Conservation (phyloP, 2,113 vertebrate genomes). For the Mugil cephalus region DNA sequence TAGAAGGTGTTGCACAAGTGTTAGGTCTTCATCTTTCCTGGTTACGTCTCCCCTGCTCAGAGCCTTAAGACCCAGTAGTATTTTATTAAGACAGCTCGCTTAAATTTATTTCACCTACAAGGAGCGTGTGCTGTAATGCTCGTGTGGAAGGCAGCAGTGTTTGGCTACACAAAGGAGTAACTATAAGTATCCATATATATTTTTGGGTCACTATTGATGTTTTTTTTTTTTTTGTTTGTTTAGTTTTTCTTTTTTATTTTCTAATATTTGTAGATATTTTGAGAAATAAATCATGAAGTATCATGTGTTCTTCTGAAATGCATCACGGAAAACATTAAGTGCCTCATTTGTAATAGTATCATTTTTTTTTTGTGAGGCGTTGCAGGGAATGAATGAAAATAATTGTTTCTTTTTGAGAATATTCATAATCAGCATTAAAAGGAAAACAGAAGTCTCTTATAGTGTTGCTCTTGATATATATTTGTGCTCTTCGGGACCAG, state of each 20-base stretch:
- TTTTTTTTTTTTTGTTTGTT: not conserved
- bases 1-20: conserved; percentile 87
- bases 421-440: too few relatives aligned
- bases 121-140: conserved; percentile 33
- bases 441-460: not conserved
- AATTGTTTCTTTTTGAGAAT: too few relatives aligned
- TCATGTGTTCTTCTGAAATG: too few relatives aligned
- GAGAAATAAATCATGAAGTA: too few relatives aligned
- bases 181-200: not conserved
- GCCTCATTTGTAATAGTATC: too few relatives aligned
- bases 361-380: too few relatives aligned
- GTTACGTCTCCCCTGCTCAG: conserved; percentile 70
- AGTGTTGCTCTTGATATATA: not conserved
- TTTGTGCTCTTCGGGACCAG: not conserved
- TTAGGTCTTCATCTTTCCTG: conserved; percentile 79
- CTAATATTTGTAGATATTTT: too few relatives aligned
- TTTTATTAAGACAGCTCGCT: conserved; percentile 70
- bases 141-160: conserved; percentile 1
- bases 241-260: too few relatives aligned
- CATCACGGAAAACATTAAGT: too few relatives aligned
- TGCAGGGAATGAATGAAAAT: too few relatives aligned
- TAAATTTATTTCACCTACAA: conserved; percentile 36
- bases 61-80: conserved; percentile 76
- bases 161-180: too few relatives aligned
- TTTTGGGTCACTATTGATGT: not conserved